These are phyloP conservation scores for Hirudo medicinalis DNA, from an alignment of 1,140 invertebrate genomes.

Conservation along the genomic window DNA sequence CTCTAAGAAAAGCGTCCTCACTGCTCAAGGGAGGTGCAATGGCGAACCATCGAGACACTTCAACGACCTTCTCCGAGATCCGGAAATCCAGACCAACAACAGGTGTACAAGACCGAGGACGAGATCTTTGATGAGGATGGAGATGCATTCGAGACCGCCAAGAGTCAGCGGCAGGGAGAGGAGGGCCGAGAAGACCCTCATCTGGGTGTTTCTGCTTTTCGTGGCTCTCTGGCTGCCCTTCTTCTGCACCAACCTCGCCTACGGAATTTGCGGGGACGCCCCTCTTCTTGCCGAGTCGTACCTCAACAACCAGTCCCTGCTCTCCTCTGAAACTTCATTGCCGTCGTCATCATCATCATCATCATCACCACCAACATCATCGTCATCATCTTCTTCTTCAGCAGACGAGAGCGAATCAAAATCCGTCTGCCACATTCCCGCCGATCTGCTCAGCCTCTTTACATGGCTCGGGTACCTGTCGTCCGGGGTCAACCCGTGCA, in stretches of 20 bases:
- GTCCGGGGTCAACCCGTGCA: slow-evolving; percentile 67
- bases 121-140: slow-evolving; percentile 11
- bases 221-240: slow-evolving; percentile 42
- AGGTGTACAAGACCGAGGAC: background rate
- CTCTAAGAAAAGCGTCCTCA: too few species aligned
- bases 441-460: slow-evolving; percentile 69
- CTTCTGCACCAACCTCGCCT: slow-evolving; percentile 37
- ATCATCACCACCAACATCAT: too few species aligned
- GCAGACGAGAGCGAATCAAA: too few species aligned
- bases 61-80: too few species aligned
- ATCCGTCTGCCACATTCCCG: slow-evolving; percentile 12
- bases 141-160: background rate
- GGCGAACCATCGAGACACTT: too few species aligned
- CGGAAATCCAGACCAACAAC: background rate
- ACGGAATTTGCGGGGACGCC: slow-evolving; percentile 29
- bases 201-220: slow-evolving; percentile 39
- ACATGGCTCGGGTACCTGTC: slow-evolving; percentile 97
- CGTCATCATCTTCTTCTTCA: too few species aligned
- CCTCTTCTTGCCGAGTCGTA: too few species aligned
- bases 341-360: too few species aligned
- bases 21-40: too few species aligned
- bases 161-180: slow-evolving; percentile 38
- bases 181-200: slow-evolving; percentile 48
- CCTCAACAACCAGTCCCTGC: too few species aligned
- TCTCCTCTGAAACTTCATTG: too few species aligned